phyloP scores from a whole-genome alignment of 1,140 invertebrate genomes.

The Sitodiplosis mosellana region DNA sequence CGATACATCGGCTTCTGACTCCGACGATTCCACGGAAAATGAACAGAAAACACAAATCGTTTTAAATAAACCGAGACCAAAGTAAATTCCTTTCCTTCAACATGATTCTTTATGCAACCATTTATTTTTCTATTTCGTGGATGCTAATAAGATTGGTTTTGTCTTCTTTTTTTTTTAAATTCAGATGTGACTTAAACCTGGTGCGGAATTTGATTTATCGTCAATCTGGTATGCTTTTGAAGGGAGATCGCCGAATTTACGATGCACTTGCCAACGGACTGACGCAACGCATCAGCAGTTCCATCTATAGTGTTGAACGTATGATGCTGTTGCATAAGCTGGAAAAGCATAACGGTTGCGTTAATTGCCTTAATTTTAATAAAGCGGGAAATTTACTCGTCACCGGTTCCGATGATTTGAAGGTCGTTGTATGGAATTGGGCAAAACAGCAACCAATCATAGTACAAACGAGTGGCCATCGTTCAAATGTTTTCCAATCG shows the following conservation, averaged over 20 bases:
- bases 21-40: slow-evolving; percentile 22
- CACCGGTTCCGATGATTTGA: slow-evolving; percentile 80
- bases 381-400: slow-evolving; percentile 47
- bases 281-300: slow-evolving; percentile 55
- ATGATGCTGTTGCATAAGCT: slow-evolving; percentile 62
- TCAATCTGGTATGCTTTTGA: too few species aligned
- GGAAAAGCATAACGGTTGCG: slow-evolving; percentile 69
- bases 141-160: slow-evolving; percentile 11
- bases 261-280: slow-evolving; percentile 39
- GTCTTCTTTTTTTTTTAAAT: neutral
- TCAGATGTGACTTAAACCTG: neutral
- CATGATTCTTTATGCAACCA: too few species aligned
- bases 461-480: slow-evolving; percentile 58
- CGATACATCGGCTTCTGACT: slow-evolving; percentile 18
- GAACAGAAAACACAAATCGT: slow-evolving; percentile 29
- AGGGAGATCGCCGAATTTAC: neutral
- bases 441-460: slow-evolving; percentile 41
- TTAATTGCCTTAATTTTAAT: slow-evolving; percentile 86
- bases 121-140: slow-evolving; percentile 21
- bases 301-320: slow-evolving; percentile 62
- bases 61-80: slow-evolving; percentile 38
- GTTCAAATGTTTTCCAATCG: slow-evolving; percentile 75
- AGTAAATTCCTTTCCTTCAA: too few species aligned
- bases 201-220: too few species aligned
- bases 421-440: slow-evolving; percentile 84